A percentile compares a stretch with the other conserved stretches of the same genome.
Evolutionary conservation across 2,888 invertebrate species (phyloP).

Genomic region (Luperina testacea): DNA sequence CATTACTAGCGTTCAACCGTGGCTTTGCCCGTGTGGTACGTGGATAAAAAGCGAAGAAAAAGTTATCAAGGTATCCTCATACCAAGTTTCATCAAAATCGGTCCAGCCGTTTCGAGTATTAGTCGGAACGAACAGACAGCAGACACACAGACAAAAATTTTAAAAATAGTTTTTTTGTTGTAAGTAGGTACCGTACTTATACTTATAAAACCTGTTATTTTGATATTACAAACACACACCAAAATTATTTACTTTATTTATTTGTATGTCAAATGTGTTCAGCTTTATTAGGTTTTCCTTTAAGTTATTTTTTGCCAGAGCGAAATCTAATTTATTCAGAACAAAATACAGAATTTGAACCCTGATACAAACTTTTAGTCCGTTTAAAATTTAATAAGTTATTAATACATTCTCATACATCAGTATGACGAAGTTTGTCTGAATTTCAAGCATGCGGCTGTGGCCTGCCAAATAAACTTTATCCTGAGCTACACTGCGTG

Average conservation of each 20-base stretch:
- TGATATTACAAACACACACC: no score
- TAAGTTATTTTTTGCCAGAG: neutral
- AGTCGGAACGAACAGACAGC: no score
- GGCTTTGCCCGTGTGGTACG: neutral
- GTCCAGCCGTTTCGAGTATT: neutral
- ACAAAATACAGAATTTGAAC: neutral
- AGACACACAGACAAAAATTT: no score
- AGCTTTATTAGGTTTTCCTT: neutral
- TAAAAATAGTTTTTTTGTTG: no score
- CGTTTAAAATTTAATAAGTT: conserved; percentile 13
- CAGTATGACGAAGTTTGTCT: conserved; percentile 18
- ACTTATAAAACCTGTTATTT: no score
- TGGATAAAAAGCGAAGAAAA: neutral
- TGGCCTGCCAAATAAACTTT: conserved; percentile 26
- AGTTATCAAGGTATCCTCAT: neutral
- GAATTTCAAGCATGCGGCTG: conserved; percentile 29
- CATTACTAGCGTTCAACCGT: neutral
- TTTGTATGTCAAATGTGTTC: neutral
- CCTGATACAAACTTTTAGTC: neutral
- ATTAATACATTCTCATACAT: conserved; percentile 11
- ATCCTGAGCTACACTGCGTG: conserved; percentile 16
- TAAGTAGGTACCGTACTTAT: no score
- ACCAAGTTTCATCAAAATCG: neutral
- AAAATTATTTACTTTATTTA: no score
- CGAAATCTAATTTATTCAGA: neutral